A percentile compares a stretch with the other conserved stretches of the same genome.
Evolutionary conservation across 2,888 invertebrate genomes (phyloP).

Genomic region (Epinotia ramella): DNA sequence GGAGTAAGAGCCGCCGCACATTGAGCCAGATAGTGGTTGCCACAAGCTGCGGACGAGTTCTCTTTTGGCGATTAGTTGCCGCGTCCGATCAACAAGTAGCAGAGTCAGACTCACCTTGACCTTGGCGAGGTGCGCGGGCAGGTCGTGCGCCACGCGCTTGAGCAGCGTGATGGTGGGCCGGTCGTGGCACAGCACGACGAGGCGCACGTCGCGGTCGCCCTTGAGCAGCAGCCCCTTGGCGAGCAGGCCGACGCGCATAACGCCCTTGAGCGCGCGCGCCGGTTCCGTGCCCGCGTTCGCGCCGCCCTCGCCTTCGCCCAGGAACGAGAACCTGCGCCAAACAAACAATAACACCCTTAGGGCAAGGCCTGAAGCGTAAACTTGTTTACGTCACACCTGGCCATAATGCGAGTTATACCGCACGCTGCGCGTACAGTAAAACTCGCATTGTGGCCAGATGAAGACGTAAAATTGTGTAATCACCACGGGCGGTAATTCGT

Average conservation of each 20-base stretch:
- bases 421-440: too few species aligned
- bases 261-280: slow-evolving; percentile 94
- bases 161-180: slow-evolving; percentile 96
- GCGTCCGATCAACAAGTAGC: too few species aligned
- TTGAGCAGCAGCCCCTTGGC: slow-evolving; percentile 92
- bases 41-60: not conserved
- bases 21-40: not conserved
- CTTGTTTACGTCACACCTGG: too few species aligned
- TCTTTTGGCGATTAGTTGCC: too few species aligned
- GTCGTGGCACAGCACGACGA: slow-evolving; percentile 97
- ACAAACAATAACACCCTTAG: not conserved
- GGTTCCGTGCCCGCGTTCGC: slow-evolving; percentile 58
- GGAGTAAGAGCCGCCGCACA: too few species aligned
- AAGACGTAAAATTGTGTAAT: too few species aligned
- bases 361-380: too few species aligned
- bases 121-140: slow-evolving; percentile 91
- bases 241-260: slow-evolving; percentile 96
- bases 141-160: slow-evolving; percentile 93
- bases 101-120: slow-evolving; percentile 81
- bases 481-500: too few species aligned
- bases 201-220: slow-evolving; percentile 95
- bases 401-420: too few species aligned
- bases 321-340: slow-evolving; percentile 73
- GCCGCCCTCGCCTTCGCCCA: slow-evolving; percentile 66
- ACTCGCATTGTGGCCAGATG: too few species aligned